Evolutionary conservation across 2,797 vertebrate species (phyloP), one percentile per base, ranked within the genome.

Genomic region (Molossus alvarezi): DNA sequence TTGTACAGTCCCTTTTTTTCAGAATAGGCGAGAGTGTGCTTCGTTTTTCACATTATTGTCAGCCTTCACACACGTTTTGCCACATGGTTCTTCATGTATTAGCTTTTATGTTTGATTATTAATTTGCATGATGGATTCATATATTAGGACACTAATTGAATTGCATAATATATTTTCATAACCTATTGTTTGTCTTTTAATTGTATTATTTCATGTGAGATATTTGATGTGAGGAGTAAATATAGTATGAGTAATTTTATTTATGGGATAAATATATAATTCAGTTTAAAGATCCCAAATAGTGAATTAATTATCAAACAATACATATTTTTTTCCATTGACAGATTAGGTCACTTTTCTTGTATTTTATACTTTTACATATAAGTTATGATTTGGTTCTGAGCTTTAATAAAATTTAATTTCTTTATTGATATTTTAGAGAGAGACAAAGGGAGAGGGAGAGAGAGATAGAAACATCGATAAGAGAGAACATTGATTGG

Each of bases 21-120:
- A 15, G 62, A 48, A 23, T 85, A 55, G 33, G 11, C 53, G 85
- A 95, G n/a, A 3, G n/a, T 91, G 0, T 27, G 41, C 2, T 1
- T 33, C 84, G 3, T 81, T 84, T 96, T 81, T 95, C 17, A 62
- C 33, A 58, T 55, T 87, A 51, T 91, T 75, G 55, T 57, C 79
- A 53, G 13, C 58, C 15, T 72, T 91, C 69, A 29, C 65, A 58
- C 10, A 93, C 9, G 13, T 86, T 79, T 88, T 60, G 15, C 29
- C n/a, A 94, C 45, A 29, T 60, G 13, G 71, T 71, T 27, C 3
- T 58, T 72, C 9, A 37, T 73, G 2, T 67, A 86, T 85, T 88
- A 64, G 4, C 1, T 41, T 88, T 92, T n/a, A 55, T 18, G 4
- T 75, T 69, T 94, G 71, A 71, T 90, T 90, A 91, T 14, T 58